phyloP scores from a whole-genome alignment of 2,113 vertebrate species.

The Ochotona curzoniae region DNA sequence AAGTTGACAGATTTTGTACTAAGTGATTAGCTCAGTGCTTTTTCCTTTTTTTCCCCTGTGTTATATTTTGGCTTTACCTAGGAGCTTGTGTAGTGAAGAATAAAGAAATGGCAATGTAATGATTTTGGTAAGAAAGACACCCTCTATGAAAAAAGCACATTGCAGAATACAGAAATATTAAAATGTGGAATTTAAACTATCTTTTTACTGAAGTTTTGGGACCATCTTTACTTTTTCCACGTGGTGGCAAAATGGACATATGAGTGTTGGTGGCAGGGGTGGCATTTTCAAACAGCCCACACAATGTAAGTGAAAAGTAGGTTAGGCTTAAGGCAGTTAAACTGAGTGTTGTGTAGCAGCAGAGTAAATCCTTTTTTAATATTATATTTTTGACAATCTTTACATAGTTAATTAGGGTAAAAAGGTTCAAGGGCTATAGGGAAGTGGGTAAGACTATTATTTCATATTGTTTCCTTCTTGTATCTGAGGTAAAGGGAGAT shows the following conservation, averaged over 20 bases:
- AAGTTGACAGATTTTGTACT: neutral
- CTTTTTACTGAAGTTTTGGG: neutral
- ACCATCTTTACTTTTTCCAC: neutral
- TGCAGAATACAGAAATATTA: neutral
- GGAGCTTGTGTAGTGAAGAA: constrained; percentile 82
- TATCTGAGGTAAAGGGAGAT: too few relatives aligned
- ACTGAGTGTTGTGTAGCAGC: too few relatives aligned
- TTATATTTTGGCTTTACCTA: constrained; percentile 63
- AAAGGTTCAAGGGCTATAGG: too few relatives aligned
- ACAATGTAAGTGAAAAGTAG: neutral
- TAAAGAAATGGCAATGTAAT: constrained; percentile 80
- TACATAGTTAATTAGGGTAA: too few relatives aligned
- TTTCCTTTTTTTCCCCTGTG: neutral
- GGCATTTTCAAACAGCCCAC: neutral
- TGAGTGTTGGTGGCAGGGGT: neutral
- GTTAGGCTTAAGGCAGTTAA: neutral
- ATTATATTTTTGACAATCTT: too few relatives aligned
- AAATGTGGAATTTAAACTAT: neutral
- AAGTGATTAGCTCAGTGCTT: neutral
- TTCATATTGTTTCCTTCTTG: too few relatives aligned
- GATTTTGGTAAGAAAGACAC: constrained; percentile 83
- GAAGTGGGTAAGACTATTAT: too few relatives aligned
- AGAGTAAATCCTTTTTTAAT: too few relatives aligned
- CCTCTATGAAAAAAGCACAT: neutral
- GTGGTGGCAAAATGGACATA: neutral